Evolutionary conservation across 2,888 invertebrate species (phyloP).

Genomic region (Amiota communis): DNA sequence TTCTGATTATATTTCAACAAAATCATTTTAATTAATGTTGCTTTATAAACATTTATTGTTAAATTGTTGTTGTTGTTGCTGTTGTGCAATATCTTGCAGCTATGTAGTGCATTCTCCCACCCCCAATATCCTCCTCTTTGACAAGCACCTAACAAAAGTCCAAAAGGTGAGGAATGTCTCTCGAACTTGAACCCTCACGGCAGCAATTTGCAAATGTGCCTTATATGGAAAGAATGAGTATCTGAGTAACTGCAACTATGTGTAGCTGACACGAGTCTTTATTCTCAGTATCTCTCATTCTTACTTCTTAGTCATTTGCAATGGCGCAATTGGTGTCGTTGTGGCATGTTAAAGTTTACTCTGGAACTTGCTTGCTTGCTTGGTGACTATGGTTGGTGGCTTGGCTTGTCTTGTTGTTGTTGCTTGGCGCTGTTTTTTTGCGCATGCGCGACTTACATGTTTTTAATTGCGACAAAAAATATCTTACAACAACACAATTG

Average conservation of each 20-base stretch:
- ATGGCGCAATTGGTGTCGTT: too few relatives aligned
- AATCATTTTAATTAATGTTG: slow-evolving; percentile 28
- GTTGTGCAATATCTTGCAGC: neutral
- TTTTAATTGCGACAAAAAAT: slow-evolving; percentile 50
- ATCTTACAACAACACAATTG: slow-evolving; percentile 37
- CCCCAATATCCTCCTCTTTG: neutral
- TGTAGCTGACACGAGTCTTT: slow-evolving; percentile 13
- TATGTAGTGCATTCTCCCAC: neutral
- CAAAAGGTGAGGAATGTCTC: slow-evolving; percentile 15
- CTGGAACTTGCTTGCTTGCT: neutral
- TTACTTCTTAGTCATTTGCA: too few relatives aligned
- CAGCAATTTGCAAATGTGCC: slow-evolving; percentile 24
- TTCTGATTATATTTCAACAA: slow-evolving; percentile 23
- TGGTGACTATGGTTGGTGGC: neutral
- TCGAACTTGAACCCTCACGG: slow-evolving; percentile 3
- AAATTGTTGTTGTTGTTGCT: slow-evolving; percentile 20
- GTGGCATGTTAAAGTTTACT: too few relatives aligned
- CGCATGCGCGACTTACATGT: slow-evolving; percentile 53
- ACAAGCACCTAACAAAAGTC: neutral
- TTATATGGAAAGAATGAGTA: neutral
- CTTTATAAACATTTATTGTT: slow-evolving; percentile 21
- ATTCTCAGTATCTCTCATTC: neutral
- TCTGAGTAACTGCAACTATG: neutral
- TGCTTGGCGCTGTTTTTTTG: slow-evolving; percentile 39
- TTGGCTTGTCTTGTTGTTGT: too few relatives aligned